Evolutionary conservation across 2,888 invertebrate species (phyloP).

Genomic region (Nebria brevicollis): DNA sequence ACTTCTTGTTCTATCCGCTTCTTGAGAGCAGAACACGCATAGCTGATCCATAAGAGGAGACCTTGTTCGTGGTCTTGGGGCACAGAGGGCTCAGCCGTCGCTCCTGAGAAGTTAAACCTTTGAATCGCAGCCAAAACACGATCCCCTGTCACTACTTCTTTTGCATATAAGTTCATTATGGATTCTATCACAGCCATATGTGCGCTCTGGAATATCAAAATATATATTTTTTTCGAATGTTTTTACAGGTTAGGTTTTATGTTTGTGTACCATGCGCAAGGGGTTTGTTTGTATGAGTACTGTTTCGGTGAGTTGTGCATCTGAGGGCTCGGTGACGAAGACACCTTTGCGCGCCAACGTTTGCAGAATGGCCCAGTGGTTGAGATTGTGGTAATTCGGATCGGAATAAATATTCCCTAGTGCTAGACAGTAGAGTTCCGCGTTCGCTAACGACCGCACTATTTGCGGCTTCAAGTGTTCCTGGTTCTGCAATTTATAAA

Average conservation of each 20-base stretch:
- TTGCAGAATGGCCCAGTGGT: conserved; percentile 95
- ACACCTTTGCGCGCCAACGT: conserved; percentile 92
- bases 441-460: conserved; percentile 90
- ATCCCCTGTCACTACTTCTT: conserved; percentile 90
- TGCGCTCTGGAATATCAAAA: conserved; percentile 75
- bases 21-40: conserved; percentile 83
- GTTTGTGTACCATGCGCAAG: conserved; percentile 79
- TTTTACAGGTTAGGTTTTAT: not conserved
- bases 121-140: conserved; percentile 86
- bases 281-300: conserved; percentile 96
- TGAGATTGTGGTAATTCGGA: conserved; percentile 94
- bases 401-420: conserved; percentile 95
- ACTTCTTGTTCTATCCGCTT: conserved; percentile 66
- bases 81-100: conserved; percentile 58
- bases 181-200: conserved; percentile 97
- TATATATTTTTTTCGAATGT: conserved; percentile 15
- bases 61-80: conserved; percentile 81
- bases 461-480: conserved; percentile 94
- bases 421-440: conserved; percentile 93
- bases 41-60: conserved; percentile 88
- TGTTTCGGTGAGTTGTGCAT: conserved; percentile 92
- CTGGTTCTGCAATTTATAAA: conserved; percentile 74
- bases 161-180: conserved; percentile 92
- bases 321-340: conserved; percentile 83
- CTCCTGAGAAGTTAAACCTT: conserved; percentile 75